A percentile compares a stretch with the other conserved stretches of the same genome.
phyloP scores from a whole-genome alignment of 2,888 invertebrate genomes.

The Resseliella maxima region DNA sequence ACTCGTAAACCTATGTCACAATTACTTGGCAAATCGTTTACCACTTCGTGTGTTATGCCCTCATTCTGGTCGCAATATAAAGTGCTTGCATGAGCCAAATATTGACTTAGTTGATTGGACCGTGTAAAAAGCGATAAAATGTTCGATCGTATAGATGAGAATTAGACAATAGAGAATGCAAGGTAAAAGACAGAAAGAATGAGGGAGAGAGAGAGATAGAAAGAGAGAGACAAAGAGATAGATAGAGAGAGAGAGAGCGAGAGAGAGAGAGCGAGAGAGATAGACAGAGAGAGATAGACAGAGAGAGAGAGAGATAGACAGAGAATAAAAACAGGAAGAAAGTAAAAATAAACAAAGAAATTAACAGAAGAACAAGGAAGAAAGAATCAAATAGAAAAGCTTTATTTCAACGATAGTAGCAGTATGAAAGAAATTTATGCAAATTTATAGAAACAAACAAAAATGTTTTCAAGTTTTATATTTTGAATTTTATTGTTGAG shows the following conservation, averaged over 20 bases:
- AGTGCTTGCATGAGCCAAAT: conserved; percentile 9
- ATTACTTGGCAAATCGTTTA: conserved; percentile 6
- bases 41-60: background rate
- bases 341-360: too few relatives aligned
- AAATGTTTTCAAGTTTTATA: conserved; percentile 1
- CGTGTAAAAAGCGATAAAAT: conserved; percentile 4
- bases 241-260: background rate
- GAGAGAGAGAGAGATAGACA: background rate
- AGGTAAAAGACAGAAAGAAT: background rate
- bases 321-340: background rate
- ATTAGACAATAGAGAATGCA: background rate
- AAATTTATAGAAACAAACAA: background rate
- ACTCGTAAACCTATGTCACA: conserved; percentile 8
- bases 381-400: background rate
- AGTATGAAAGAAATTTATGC: background rate
- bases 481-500: background rate
- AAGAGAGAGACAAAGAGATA: background rate
- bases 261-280: too few relatives aligned
- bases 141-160: background rate
- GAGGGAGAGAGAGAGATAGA: background rate
- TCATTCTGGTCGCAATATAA: conserved; percentile 14
- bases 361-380: too few relatives aligned
- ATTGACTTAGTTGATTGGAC: conserved; percentile 38
- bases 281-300: background rate
- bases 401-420: background rate